These are phyloP conservation scores for Balaenoptera acutorostrata DNA, from an alignment of 2,113 vertebrate species.

Conservation along the genomic window DNA sequence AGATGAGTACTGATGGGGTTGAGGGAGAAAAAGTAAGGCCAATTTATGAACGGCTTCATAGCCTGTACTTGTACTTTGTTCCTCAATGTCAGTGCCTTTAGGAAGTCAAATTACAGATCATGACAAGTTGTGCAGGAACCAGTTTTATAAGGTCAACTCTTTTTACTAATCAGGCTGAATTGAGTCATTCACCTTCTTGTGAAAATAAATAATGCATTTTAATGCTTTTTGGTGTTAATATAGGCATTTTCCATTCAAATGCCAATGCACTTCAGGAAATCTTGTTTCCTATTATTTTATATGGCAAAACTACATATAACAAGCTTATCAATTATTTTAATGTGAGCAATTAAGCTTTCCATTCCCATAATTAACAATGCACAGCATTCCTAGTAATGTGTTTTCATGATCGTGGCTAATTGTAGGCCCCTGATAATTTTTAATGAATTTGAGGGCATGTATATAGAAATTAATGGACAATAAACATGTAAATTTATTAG, in stretches of 20 bases:
- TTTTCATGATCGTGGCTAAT: constrained; percentile 69
- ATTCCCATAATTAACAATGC: constrained; percentile 71
- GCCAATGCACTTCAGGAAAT: constrained; percentile 52
- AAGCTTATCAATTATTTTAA: constrained; percentile 68
- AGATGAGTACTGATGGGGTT: fast-evolving
- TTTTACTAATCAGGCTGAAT: neutral
- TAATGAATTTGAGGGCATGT: constrained; percentile 67
- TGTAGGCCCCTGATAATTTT: constrained; percentile 73
- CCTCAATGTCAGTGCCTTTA: neutral
- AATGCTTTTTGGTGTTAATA: neutral
- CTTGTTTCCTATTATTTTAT: constrained; percentile 64
- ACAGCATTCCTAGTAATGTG: constrained; percentile 45
- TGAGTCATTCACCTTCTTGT: neutral
- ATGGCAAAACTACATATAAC: constrained; percentile 48
- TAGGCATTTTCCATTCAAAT: constrained; percentile 22
- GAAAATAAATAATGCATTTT: neutral
- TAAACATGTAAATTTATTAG: constrained; percentile 71
- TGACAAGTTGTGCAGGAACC: neutral
- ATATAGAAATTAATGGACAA: constrained; percentile 71
- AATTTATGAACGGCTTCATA: neutral
- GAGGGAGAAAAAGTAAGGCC: neutral
- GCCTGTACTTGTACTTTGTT: fast-evolving
- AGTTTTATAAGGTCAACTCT: neutral
- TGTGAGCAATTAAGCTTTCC: constrained; percentile 74
- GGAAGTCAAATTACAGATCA: neutral